Base-by-base conservation (phyloP, 1,140 invertebrate genomes). In the Lineus longissimus region DNA sequence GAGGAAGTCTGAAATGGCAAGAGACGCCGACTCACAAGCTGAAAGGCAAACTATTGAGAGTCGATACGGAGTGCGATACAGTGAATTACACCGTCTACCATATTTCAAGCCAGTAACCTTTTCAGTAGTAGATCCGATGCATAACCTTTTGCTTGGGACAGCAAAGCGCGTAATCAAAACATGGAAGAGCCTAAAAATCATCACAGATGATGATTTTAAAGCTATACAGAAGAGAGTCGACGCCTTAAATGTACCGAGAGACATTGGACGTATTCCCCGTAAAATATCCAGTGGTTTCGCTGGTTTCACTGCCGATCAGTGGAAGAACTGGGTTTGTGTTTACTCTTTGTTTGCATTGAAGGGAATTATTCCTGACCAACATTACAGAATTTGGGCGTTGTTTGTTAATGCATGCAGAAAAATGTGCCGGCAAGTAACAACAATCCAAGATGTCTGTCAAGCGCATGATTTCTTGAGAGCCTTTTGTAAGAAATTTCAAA, bases 401-500 rank as follows among this genome's bases (percentile, higher is more conserved):
- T 70, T 68, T 63, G 66, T 70, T 33, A 41, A 60, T 27, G 58
- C 68, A 2, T 59, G 68, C 62, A 19, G 57, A 59, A 45, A n/a
- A 40, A 9, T 69, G 15, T 51, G 47, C 22, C 29, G 19, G 27
- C 55, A 23, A 55, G 27, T 36, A 51, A 41, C 63, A n/a, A 58
- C 60, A 15, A 25, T 25, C 7, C 27, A 25, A 23, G 47, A 65
- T 41, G 31, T 65, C 7, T 55, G 55, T 15, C 27, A 62, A n/a
- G 55, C 63, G 1, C 41, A 66, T 51, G 27, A 23, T 25, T 56
- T 66, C 11, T 43, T 66, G 33, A 29, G 62, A 30, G 33, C 43
- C 11, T 69, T 69, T 61, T 63, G 64, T 60, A 22, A 55, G 41
- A 36, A 25, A 19, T 62, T 62, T 41, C 55, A 64, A 62, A 22